Percentiles rank a stretch among this genome's conserved stretches.
phyloP scores from a whole-genome alignment of 2,797 vertebrate genomes.

The Poecilia picta region DNA sequence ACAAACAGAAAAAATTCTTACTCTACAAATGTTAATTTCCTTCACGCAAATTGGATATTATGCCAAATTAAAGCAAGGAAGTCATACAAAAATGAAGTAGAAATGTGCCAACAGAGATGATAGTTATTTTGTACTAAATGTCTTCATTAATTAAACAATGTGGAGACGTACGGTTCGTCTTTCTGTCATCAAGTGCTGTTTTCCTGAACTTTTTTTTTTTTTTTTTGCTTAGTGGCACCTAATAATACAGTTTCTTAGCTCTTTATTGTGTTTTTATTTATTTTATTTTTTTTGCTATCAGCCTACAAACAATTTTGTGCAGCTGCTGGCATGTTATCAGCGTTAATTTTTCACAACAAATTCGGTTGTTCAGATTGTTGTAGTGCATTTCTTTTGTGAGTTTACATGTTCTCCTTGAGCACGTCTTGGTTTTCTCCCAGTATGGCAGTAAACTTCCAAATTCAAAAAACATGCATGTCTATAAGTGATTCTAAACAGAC shows the following conservation, averaged over 20 bases:
- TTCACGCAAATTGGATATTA: neutral
- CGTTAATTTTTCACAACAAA: neutral
- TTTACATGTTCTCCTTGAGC: neutral
- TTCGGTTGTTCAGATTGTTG: neutral
- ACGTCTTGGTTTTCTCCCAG: neutral
- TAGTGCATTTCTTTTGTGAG: neutral
- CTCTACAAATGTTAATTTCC: no score
- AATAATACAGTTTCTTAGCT: neutral
- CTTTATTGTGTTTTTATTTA: neutral
- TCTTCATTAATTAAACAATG: neutral
- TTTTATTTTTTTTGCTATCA: neutral
- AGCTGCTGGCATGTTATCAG: neutral
- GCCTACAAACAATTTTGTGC: neutral
- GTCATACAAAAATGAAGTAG: neutral
- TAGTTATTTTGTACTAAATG: neutral
- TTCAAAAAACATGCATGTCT: neutral
- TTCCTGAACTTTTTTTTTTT: neutral
- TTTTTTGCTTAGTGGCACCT: neutral
- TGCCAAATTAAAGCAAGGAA: neutral
- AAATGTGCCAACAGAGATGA: neutral
- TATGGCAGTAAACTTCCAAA: neutral
- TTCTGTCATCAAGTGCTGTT: neutral
- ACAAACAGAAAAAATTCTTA: no score
- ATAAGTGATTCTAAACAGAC: neutral
- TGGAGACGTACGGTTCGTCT: neutral